Percentiles rank a stretch among this genome's conserved stretches.
Conservation (phyloP, 2,113 vertebrate genomes). For the Panthera tigris region DNA sequence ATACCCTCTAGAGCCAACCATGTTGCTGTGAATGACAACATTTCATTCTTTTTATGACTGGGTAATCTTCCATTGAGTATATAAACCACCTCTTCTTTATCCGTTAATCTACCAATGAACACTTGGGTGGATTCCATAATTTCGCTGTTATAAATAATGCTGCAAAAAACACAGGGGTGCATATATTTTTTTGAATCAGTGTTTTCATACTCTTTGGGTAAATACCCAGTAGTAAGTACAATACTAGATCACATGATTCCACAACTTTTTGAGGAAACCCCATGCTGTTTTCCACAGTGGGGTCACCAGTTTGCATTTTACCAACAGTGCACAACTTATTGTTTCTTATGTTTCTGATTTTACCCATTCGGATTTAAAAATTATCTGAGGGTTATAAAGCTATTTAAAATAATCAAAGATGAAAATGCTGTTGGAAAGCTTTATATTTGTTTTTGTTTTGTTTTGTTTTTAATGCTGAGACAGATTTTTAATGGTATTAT, state of each 20-base stretch:
- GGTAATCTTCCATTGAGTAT: neutral
- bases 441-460: neutral
- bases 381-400: neutral
- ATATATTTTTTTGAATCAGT: neutral
- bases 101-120: neutral
- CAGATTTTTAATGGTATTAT: neutral
- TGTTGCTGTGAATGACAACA: neutral
- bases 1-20: neutral
- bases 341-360: no score
- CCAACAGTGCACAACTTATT: no score
- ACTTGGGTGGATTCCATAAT: neutral
- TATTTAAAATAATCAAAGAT: neutral
- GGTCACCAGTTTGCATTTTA: no score
- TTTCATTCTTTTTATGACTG: neutral
- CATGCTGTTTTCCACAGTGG: neutral
- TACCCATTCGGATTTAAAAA: neutral
- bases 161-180: neutral
- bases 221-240: neutral
- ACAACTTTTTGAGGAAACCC: neutral
- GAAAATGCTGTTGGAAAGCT: neutral
- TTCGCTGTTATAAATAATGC: neutral
- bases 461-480: no score
- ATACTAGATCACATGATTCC: neutral
- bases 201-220: neutral
- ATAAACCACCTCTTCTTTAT: neutral